Conservation (phyloP, 2,797 vertebrate species). For the Discoglossus pictus region DNA sequence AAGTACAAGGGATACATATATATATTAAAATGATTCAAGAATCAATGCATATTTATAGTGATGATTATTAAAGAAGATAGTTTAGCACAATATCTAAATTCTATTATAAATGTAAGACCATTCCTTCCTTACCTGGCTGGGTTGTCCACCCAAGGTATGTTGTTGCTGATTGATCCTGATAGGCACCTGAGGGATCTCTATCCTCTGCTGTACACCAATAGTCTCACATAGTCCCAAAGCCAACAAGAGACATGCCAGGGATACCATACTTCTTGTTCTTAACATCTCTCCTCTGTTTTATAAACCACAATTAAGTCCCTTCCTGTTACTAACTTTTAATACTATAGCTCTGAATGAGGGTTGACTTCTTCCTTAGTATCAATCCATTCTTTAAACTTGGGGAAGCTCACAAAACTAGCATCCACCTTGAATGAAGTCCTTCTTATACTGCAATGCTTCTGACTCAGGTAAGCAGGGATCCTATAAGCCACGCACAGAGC, state of each 20-base stretch:
- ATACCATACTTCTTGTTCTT: conserved; percentile 41
- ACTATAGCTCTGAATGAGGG: background rate
- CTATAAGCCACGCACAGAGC: conserved; percentile 43
- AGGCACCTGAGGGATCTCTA: conserved; percentile 59
- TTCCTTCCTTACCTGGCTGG: conserved; percentile 66
- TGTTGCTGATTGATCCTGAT: conserved; percentile 61
- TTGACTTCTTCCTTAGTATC: conserved; percentile 48
- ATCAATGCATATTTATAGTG: no score
- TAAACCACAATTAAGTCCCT: background rate
- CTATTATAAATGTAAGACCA: no score
- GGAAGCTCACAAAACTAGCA: conserved; percentile 57
- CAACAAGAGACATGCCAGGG: conserved; percentile 67
- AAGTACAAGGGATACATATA: no score
- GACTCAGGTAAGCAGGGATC: conserved; percentile 67
- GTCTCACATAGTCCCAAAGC: conserved; percentile 71
- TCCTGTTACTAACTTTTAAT: background rate
- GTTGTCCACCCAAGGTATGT: conserved; percentile 61
- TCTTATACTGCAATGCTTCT: conserved; percentile 74
- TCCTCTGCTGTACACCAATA: conserved; percentile 62
- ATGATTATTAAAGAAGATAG: no score
- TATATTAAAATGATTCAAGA: no score
- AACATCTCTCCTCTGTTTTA: no score
- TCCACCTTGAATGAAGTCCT: conserved; percentile 50
- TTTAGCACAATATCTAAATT: no score
- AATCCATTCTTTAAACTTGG: conserved; percentile 61